Conservation (phyloP, 2,797 vertebrate species). For the Anisognathus igniventris region DNA sequence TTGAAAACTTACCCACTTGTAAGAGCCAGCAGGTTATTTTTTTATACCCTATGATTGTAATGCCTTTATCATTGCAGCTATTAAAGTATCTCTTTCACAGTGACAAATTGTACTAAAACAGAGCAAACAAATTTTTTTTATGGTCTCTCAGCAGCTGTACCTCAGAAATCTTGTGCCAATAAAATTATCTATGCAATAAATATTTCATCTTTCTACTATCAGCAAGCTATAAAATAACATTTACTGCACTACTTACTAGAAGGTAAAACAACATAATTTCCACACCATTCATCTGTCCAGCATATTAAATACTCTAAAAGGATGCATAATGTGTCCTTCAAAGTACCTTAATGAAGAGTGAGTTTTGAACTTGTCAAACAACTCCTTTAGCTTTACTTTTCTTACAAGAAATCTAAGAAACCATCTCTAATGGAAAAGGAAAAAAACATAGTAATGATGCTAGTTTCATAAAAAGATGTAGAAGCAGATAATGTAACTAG, state of each 20-base stretch:
- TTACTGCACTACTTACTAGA: neutral
- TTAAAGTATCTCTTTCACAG: neutral
- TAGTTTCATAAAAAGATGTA: neutral
- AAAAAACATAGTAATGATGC: neutral
- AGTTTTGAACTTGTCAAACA: neutral
- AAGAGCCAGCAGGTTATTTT: neutral
- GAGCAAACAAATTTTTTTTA: neutral
- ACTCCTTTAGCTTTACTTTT: neutral
- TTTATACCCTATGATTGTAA: neutral
- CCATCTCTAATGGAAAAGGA: neutral
- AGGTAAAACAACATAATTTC: neutral
- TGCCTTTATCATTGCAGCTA: neutral
- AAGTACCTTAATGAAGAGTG: neutral
- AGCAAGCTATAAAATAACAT: neutral
- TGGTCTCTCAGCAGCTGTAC: neutral
- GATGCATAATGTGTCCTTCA: neutral
- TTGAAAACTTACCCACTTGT: neutral
- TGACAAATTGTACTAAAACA: neutral
- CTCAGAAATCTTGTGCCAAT: neutral
- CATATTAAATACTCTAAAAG: neutral
- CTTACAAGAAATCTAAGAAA: neutral
- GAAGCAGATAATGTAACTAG: neutral
- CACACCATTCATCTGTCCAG: neutral
- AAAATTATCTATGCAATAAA: neutral
- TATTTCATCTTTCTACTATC: neutral